Conservation (phyloP, 1,140 invertebrate genomes). For the Diachasma alloeum region DNA sequence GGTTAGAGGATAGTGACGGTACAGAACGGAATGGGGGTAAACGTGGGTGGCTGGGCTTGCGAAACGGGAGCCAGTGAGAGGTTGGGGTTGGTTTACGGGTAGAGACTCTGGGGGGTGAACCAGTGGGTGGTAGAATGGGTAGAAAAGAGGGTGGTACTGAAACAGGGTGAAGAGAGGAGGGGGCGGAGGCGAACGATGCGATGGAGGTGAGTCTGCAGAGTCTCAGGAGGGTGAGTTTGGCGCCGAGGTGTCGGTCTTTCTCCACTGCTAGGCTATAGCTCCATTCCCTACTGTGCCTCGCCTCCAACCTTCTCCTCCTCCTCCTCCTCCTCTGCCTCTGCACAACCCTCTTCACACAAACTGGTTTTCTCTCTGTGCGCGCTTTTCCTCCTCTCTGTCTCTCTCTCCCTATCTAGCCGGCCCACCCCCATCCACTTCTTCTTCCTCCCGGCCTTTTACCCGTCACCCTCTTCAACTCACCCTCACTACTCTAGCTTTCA, state of each 20-base stretch:
- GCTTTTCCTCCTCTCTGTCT: too few species aligned
- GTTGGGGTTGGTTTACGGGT: constrained; percentile 50
- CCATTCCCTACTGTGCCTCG: constrained; percentile 19
- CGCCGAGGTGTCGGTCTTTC: constrained; percentile 63
- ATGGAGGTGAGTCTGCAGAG: constrained; percentile 63
- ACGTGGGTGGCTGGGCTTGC: constrained; percentile 47
- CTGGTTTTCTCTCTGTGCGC: constrained; percentile 17
- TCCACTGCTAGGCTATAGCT: constrained; percentile 29
- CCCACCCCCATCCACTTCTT: not conserved
- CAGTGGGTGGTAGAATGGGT: constrained; percentile 4
- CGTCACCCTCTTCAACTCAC: constrained; percentile 24
- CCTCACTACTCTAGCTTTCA: constrained; percentile 7
- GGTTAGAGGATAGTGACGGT: constrained; percentile 24
- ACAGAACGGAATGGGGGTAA: constrained; percentile 26
- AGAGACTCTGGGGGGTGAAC: constrained; percentile 18
- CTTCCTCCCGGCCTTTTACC: constrained; percentile 31
- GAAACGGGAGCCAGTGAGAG: constrained; percentile 51
- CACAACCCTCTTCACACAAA: constrained; percentile 27
- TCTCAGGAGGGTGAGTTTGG: constrained; percentile 64
- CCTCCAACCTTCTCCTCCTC: constrained; percentile 2
- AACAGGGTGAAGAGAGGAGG: constrained; percentile 28
- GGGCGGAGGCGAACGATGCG: constrained; percentile 26
- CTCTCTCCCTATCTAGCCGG: not conserved
- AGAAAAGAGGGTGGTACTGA: not conserved
- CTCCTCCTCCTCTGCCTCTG: constrained; percentile 17